Evolutionary conservation across 2,888 invertebrate genomes (phyloP).

Genomic region (Acrocera orbiculus): DNA sequence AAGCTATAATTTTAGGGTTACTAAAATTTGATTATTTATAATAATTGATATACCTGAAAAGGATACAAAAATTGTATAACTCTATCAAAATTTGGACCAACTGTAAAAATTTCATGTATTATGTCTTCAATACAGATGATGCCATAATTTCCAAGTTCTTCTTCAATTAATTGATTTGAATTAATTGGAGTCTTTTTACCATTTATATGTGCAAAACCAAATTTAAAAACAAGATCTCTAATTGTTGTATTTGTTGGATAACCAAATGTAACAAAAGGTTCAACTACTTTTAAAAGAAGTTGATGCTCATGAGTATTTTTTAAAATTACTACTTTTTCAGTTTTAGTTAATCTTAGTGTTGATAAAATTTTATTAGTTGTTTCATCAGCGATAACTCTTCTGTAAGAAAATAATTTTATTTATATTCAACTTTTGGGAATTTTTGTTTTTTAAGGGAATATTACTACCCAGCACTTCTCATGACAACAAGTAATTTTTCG

Average conservation of each 20-base stretch:
- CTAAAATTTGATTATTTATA: background rate
- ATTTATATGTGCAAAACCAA: constrained; percentile 25
- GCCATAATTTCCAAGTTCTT: constrained; percentile 26
- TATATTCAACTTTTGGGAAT: too few relatives aligned
- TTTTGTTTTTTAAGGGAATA: too few relatives aligned
- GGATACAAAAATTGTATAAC: constrained; percentile 23
- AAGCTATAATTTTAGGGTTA: constrained; percentile 17
- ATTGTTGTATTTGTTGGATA: constrained; percentile 24
- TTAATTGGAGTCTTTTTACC: constrained; percentile 27
- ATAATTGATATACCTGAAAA: constrained; percentile 25
- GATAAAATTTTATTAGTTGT: constrained; percentile 23
- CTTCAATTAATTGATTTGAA: constrained; percentile 29
- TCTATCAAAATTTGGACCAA: constrained; percentile 25
- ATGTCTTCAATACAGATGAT: constrained; percentile 31
- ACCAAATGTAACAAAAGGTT: constrained; percentile 29
- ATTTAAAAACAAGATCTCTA: constrained; percentile 29
- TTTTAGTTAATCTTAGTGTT: constrained; percentile 18
- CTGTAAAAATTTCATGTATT: constrained; percentile 29
- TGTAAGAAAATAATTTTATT: constrained; percentile 8
- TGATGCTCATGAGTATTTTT: constrained; percentile 26
- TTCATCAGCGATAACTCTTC: constrained; percentile 26
- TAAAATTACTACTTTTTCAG: constrained; percentile 26
- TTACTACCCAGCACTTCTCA: constrained; percentile 27
- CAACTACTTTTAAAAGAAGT: constrained; percentile 25
- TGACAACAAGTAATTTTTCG: constrained; percentile 24